Percentiles rank a stretch among this genome's conserved stretches.
Conservation (phyloP, 2,888 invertebrate genomes). For the Himalopsyche kuldschensis region DNA sequence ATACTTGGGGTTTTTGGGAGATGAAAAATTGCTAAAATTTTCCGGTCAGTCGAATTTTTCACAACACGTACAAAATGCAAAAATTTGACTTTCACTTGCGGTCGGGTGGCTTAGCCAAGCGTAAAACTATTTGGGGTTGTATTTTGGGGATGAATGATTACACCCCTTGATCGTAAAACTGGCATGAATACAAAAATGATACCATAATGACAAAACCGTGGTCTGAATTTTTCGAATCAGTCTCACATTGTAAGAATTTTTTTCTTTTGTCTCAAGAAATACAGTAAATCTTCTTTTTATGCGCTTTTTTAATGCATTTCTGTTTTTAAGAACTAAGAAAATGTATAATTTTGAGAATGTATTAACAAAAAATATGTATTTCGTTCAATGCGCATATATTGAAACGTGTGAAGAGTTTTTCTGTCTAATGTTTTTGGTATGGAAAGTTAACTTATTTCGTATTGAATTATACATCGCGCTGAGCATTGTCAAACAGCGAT, state of each 20-base stretch:
- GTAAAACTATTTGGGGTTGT: slow-evolving; percentile 31
- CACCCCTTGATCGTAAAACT: slow-evolving; percentile 13
- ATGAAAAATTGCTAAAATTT: neutral
- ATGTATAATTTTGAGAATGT: too few relatives aligned
- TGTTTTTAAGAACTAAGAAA: too few relatives aligned
- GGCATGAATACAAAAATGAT: slow-evolving; percentile 29
- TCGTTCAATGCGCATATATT: too few relatives aligned
- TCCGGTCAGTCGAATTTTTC: neutral
- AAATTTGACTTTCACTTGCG: neutral
- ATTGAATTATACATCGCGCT: too few relatives aligned
- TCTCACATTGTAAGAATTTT: neutral
- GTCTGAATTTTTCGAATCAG: neutral
- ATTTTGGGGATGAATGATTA: slow-evolving; percentile 33
- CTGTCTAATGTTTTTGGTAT: too few relatives aligned
- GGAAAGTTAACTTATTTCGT: too few relatives aligned
- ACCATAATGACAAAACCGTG: neutral
- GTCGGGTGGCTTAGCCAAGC: slow-evolving; percentile 18
- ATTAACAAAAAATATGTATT: too few relatives aligned
- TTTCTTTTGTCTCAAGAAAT: neutral
- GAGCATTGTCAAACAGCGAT: too few relatives aligned
- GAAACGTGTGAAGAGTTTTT: too few relatives aligned
- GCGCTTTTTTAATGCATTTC: too few relatives aligned
- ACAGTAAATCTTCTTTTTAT: too few relatives aligned
- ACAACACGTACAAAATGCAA: slow-evolving; percentile 4
- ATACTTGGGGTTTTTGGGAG: neutral